Evolutionary conservation across 2,888 invertebrate species (phyloP).

Genomic region (Andrena flavipes): DNA sequence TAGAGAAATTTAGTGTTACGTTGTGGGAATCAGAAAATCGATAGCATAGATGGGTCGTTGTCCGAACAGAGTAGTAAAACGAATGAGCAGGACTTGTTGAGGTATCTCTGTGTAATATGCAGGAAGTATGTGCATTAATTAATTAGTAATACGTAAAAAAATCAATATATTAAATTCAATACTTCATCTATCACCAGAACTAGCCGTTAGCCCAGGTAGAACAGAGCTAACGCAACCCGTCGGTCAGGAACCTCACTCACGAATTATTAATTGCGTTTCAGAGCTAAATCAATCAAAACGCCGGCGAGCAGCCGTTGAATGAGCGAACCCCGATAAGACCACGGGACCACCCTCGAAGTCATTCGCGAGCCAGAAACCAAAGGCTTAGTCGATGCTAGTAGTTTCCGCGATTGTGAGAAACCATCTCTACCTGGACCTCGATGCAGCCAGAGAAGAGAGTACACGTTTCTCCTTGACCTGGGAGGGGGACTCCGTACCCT

Average conservation of each 20-base stretch:
- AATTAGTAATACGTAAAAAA: neutral
- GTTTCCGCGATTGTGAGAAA: conserved; percentile 62
- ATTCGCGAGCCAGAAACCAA: conserved; percentile 7
- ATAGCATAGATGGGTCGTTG: conserved; percentile 22
- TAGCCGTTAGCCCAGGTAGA: conserved; percentile 25
- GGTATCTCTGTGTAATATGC: too few relatives aligned
- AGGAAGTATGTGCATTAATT: neutral
- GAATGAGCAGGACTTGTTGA: neutral
- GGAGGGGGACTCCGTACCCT: conserved; percentile 46
- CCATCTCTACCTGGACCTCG: conserved; percentile 2
- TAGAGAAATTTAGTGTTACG: conserved; percentile 68
- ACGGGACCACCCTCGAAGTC: conserved; percentile 51
- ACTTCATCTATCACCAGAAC: conserved; percentile 19
- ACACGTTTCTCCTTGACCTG: conserved; percentile 44
- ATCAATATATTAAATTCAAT: conserved; percentile 13
- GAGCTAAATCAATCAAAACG: conserved; percentile 43
- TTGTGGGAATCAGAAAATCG: conserved; percentile 80
- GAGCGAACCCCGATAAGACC: neutral
- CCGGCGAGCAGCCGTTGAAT: conserved; percentile 15
- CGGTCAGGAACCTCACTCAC: conserved; percentile 6
- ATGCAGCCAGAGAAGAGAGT: neutral
- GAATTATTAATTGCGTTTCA: conserved; percentile 53
- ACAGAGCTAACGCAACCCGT: conserved; percentile 18
- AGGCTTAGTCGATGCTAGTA: conserved; percentile 12
- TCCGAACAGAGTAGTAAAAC: conserved; percentile 16